Evolutionary conservation across 2,888 invertebrate species (phyloP).

Genomic region (Diadromus collaris): DNA sequence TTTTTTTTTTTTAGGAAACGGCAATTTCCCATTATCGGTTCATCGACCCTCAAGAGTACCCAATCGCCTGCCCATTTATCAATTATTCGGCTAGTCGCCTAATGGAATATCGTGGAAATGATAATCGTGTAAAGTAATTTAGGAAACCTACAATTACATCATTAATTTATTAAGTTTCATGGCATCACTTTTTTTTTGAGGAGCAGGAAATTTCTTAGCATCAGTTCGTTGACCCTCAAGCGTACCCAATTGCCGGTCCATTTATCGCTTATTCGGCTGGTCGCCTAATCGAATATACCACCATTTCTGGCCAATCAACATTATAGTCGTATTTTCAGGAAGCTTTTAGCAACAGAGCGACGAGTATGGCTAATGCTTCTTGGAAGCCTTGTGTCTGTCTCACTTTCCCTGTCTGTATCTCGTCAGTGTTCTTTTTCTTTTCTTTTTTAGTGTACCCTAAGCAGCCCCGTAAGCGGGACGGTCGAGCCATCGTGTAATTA

Average conservation of each 20-base stretch:
- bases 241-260: not conserved
- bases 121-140: too few relatives aligned
- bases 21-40: not conserved
- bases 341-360: conserved; percentile 1
- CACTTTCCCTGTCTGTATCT: conserved; percentile 3
- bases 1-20: not conserved
- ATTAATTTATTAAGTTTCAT: too few relatives aligned
- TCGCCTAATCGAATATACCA: conserved; percentile 18
- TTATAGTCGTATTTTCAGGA: conserved; percentile 23
- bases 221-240: not conserved
- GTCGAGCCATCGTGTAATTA: conserved; percentile 53
- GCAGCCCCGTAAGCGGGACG: conserved; percentile 3
- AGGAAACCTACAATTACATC: too few relatives aligned
- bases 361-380: not conserved
- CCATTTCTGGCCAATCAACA: conserved; percentile 26
- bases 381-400: conserved; percentile 8
- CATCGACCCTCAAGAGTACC: not conserved
- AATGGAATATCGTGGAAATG: conserved; percentile 28
- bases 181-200: not conserved
- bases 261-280: conserved; percentile 23
- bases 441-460: not conserved
- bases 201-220: not conserved
- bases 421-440: conserved; percentile 2
- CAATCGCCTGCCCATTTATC: not conserved
- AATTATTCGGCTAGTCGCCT: conserved; percentile 20